Percentiles rank a stretch among this genome's conserved stretches.
These are phyloP conservation scores for Bagarius yarrelli DNA, from an alignment of 2,113 vertebrate genomes.

Conservation along the genomic window DNA sequence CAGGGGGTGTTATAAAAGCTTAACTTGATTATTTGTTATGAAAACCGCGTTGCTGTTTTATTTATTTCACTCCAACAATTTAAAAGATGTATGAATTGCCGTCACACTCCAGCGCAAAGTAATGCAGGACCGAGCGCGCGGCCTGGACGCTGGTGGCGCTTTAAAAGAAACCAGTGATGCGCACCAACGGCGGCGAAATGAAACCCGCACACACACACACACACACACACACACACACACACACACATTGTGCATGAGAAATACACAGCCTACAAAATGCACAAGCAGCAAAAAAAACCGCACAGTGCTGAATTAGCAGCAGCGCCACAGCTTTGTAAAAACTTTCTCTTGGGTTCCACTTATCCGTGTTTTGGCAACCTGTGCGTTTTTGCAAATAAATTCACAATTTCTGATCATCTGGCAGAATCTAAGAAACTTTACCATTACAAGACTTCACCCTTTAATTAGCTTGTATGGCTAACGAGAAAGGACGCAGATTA, in stretches of 20 bases:
- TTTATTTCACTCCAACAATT: slow-evolving; percentile 23
- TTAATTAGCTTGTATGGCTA: slow-evolving; percentile 6
- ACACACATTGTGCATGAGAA: too few species aligned
- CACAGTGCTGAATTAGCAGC: slow-evolving; percentile 23
- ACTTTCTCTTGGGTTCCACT: not conserved
- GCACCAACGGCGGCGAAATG: slow-evolving; percentile 41
- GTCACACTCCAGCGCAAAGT: slow-evolving; percentile 13
- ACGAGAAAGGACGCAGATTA: slow-evolving; percentile 3
- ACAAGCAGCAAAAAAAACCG: not conserved
- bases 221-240: slow-evolving; percentile 7
- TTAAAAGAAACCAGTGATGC: slow-evolving; percentile 51
- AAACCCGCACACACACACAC: not conserved
- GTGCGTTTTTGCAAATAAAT: not conserved
- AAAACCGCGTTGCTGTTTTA: slow-evolving; percentile 2
- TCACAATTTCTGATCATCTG: not conserved
- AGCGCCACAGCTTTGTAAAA: not conserved
- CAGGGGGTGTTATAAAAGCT: not conserved
- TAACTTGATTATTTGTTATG: not conserved
- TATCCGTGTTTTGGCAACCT: slow-evolving; percentile 3
- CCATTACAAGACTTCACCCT: not conserved
- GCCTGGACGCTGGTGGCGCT: slow-evolving; percentile 43
- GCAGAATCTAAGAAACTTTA: not conserved
- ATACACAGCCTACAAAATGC: slow-evolving; percentile 16
- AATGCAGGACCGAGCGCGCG: slow-evolving; percentile 8
- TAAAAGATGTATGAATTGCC: slow-evolving; percentile 16